Base-by-base conservation (phyloP, 2,797 vertebrate genomes). In the Rousettus madagascariensis region DNA sequence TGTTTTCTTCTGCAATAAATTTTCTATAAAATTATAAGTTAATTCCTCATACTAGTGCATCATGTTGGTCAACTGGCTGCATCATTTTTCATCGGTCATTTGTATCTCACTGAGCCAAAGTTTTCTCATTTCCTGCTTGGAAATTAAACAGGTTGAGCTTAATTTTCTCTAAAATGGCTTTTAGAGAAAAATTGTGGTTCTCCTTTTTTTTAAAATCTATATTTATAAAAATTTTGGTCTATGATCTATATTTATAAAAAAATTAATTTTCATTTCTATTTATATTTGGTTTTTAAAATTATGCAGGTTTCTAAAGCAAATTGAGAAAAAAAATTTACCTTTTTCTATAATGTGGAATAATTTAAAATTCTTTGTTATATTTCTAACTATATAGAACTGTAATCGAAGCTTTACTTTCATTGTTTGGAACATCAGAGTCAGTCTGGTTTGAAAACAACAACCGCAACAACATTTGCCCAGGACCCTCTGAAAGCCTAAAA, bases 1-100 rank as follows among this genome's bases (percentile, higher is more conserved):
- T 86, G 41, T 66, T 92, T 95, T 94, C 59, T 84, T 86, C 19
- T 38, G 43, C 46, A 87, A 74, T 94, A 90, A 92, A 89, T 86
- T 90, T 90, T 79, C 92, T 57, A 26, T 87, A 83, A 46, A 41
- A 86, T 55, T 63, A 53, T 82, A 80, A n/a, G 36, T 41, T 72
- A 66, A 72, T 57, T 90, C 30, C 41, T 86, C 11, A 78, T 80
- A n/a, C 20, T 20, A 30, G 2, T 65, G 8, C 19, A 15, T 51
- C 55, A 59, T 72, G 53, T 63, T 87, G 1, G 19, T 88, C 68
- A 79, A 65, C 65, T 49, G 28, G 5, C 33, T 59, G 46, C 10
- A 12, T 65, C 61, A 75, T 46, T 53, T 86, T 90, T 63, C 16
- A 51, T 38, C 22, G 77, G 49, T 12, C 20, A 46, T 53, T 88